Conservation (phyloP, 2,797 vertebrate species). For the Pseudomugil gertrudae region DNA sequence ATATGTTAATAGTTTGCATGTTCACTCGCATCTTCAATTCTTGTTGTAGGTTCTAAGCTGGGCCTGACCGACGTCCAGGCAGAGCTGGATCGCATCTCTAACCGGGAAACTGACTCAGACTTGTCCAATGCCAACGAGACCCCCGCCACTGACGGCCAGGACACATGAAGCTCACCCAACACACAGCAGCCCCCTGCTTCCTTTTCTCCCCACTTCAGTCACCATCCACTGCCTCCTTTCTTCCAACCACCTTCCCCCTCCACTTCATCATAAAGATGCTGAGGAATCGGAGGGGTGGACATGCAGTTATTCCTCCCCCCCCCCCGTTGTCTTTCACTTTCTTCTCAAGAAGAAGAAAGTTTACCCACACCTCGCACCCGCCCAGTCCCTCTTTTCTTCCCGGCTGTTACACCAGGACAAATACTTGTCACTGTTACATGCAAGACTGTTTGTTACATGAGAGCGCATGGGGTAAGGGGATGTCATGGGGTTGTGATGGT, state of each 20-base stretch:
- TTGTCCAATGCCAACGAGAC: conserved; percentile 85
- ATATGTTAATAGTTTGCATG: background rate
- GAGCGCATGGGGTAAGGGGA: conserved; percentile 27
- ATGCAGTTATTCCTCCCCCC: conserved; percentile 27
- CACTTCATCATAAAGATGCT: conserved; percentile 52
- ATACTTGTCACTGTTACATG: conserved; percentile 67
- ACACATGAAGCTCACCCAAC: conserved; percentile 91
- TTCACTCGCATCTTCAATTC: background rate
- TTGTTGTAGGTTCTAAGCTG: conserved; percentile 90
- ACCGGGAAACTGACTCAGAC: conserved; percentile 87
- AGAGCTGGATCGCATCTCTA: conserved; percentile 97
- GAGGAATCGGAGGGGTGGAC: conserved; percentile 48
- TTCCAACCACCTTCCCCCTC: conserved; percentile 36
- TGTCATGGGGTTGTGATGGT: conserved; percentile 26
- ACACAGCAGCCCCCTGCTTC: conserved; percentile 21
- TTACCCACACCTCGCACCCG: conserved; percentile 21
- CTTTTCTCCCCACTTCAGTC: conserved; percentile 36
- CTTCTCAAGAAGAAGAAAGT: conserved; percentile 50
- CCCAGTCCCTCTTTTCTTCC: conserved; percentile 33
- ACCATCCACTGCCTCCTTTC: conserved; percentile 42
- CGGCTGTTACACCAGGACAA: conserved; percentile 59
- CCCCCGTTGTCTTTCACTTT: conserved; percentile 43
- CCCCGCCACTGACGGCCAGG: conserved; percentile 78
- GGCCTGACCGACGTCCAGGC: conserved; percentile 97
- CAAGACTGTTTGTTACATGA: conserved; percentile 66